Evolutionary conservation across 2,113 vertebrate species (phyloP).

Genomic region (Anolis sagrei): DNA sequence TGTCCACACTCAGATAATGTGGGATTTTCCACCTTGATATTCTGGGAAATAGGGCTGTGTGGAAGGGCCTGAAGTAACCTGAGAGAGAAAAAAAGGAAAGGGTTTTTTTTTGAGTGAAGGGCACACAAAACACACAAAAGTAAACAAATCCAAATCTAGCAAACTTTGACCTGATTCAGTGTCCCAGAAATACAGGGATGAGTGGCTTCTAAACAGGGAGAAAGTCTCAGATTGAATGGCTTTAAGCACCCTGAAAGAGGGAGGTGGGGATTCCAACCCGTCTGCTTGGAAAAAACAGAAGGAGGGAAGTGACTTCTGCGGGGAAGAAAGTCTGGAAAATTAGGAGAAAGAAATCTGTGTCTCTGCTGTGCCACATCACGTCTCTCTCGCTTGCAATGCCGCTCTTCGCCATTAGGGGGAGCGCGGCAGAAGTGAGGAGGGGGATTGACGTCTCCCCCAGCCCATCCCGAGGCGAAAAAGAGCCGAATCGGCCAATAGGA

Average conservation of each 20-base stretch:
- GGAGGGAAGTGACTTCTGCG: background rate
- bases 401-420: slow-evolving; percentile 16
- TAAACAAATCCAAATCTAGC: background rate
- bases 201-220: too few relatives aligned
- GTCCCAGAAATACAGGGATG: background rate
- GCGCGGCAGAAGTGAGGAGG: background rate
- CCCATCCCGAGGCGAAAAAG: slow-evolving; percentile 31
- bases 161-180: background rate
- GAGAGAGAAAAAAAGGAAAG: background rate
- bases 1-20: too few relatives aligned
- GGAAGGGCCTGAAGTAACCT: too few relatives aligned
- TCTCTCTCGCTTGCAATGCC: background rate
- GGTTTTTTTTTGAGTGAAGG: background rate
- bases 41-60: too few relatives aligned
- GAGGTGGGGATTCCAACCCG: background rate
- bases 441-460: slow-evolving; percentile 30
- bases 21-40: too few relatives aligned
- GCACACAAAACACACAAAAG: background rate
- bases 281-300: background rate
- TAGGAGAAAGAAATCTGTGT: background rate
- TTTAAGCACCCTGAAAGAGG: background rate
- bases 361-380: slow-evolving; percentile 68
- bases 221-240: background rate
- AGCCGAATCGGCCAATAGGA: slow-evolving; percentile 46
- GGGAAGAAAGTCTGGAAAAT: too few relatives aligned